phyloP scores from a whole-genome alignment of 2,888 invertebrate genomes.

The Ichneumoninae sp. region DNA sequence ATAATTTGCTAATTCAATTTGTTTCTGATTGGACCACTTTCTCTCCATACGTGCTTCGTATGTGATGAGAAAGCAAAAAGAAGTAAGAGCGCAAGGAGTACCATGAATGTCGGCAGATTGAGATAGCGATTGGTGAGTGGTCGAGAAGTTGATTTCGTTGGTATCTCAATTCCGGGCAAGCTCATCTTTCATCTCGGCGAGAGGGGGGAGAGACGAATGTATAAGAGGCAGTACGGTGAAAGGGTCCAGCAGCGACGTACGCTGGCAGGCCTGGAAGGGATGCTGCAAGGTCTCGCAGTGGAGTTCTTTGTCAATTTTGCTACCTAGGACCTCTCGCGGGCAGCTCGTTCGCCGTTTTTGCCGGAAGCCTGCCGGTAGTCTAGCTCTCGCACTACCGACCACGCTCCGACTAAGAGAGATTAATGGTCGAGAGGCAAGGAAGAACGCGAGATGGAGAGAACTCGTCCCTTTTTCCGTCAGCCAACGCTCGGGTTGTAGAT shows the following conservation, averaged over 20 bases:
- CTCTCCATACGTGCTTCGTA: too few relatives aligned
- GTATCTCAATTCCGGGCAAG: constrained; percentile 24
- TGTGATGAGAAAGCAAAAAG: neutral
- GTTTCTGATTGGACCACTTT: too few relatives aligned
- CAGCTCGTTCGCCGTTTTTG: constrained; percentile 54
- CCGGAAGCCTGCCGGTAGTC: constrained; percentile 43
- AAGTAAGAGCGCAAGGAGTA: neutral
- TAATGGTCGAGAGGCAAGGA: constrained; percentile 65
- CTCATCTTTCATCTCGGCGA: constrained; percentile 47
- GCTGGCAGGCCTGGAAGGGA: constrained; percentile 32
- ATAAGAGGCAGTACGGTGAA: constrained; percentile 32
- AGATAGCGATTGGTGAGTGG: constrained; percentile 15
- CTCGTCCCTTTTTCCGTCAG: constrained; percentile 60
- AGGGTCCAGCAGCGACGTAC: constrained; percentile 38
- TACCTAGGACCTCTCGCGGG: constrained; percentile 21
- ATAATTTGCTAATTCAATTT: too few relatives aligned
- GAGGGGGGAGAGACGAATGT: constrained; percentile 10
- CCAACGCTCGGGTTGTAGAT: constrained; percentile 45
- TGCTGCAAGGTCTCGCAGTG: constrained; percentile 47
- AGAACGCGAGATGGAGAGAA: constrained; percentile 39
- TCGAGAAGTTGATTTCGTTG: constrained; percentile 34
- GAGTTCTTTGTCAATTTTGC: constrained; percentile 67
- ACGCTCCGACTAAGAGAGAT: constrained; percentile 70
- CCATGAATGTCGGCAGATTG: constrained; percentile 3
- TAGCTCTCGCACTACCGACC: constrained; percentile 52